Percentiles rank a stretch among this genome's conserved stretches.
These are phyloP conservation scores for Tetragnatha montana DNA, from an alignment of 2,888 invertebrate species.

Conservation along the genomic window DNA sequence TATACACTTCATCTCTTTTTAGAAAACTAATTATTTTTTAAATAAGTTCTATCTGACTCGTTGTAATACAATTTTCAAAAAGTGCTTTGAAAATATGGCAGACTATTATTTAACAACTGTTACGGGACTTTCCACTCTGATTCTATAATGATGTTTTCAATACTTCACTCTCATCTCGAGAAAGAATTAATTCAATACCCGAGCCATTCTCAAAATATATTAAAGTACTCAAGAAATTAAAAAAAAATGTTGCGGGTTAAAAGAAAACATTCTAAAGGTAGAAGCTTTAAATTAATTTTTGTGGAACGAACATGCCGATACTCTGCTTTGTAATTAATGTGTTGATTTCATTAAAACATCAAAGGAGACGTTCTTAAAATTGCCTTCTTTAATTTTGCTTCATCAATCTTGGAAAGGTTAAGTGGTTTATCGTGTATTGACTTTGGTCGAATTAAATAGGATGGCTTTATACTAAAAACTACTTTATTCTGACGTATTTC, in stretches of 20 bases:
- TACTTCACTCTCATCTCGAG: too few relatives aligned
- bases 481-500: not conserved
- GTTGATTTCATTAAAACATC: not conserved
- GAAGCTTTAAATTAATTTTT: not conserved
- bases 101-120: too few relatives aligned
- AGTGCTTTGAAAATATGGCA: too few relatives aligned
- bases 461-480: not conserved
- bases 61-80: too few relatives aligned
- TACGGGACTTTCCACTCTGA: too few relatives aligned
- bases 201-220: not conserved
- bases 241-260: not conserved
- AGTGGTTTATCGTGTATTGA: not conserved
- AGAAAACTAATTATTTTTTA: too few relatives aligned
- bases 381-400: not conserved
- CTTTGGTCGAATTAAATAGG: not conserved
- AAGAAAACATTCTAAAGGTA: not conserved
- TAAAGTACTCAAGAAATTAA: not conserved
- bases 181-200: too few relatives aligned
- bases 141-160: too few relatives aligned
- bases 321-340: not conserved
- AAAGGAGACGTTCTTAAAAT: conserved; percentile 1
- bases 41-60: too few relatives aligned
- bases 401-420: not conserved
- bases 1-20: too few relatives aligned
- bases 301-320: not conserved